Evolutionary conservation across 2,888 invertebrate genomes (phyloP).

Genomic region (Dusona sp.): DNA sequence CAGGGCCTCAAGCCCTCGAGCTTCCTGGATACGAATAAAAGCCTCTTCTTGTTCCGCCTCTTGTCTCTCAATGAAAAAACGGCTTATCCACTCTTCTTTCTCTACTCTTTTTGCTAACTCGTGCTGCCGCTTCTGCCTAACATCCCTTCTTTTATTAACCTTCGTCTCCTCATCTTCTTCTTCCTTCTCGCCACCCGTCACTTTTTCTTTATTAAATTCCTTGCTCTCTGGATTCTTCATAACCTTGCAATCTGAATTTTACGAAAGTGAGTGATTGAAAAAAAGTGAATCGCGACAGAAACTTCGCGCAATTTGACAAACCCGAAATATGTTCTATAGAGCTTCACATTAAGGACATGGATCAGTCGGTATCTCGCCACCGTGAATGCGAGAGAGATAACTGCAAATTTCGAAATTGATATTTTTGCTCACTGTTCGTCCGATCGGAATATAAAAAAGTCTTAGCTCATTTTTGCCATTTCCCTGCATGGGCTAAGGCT

Average conservation of each 20-base stretch:
- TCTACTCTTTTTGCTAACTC: conserved; percentile 64
- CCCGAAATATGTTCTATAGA: not conserved
- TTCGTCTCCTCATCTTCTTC: conserved; percentile 49
- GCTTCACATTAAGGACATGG: not conserved
- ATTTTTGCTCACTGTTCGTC: no score
- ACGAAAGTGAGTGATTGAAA: not conserved
- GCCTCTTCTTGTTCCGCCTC: conserved; percentile 62
- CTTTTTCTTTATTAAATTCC: conserved; percentile 38
- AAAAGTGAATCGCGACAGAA: conserved; percentile 9
- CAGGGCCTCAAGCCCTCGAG: conserved; percentile 35
- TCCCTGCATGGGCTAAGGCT: no score
- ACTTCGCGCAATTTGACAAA: not conserved
- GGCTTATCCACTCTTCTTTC: conserved; percentile 53
- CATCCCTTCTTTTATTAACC: conserved; percentile 20
- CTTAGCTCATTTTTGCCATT: no score
- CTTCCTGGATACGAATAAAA: conserved; percentile 58
- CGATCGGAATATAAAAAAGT: no score
- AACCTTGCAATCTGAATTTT: conserved; percentile 22
- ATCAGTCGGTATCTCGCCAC: not conserved
- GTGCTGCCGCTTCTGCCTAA: conserved; percentile 48
- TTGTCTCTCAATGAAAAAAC: conserved; percentile 62
- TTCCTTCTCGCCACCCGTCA: not conserved
- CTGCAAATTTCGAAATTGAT: no score
- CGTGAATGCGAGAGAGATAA: no score
- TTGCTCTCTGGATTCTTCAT: conserved; percentile 37